These are phyloP conservation scores for Aricia artaxerxes DNA, from an alignment of 2,888 invertebrate species.

Conservation along the genomic window DNA sequence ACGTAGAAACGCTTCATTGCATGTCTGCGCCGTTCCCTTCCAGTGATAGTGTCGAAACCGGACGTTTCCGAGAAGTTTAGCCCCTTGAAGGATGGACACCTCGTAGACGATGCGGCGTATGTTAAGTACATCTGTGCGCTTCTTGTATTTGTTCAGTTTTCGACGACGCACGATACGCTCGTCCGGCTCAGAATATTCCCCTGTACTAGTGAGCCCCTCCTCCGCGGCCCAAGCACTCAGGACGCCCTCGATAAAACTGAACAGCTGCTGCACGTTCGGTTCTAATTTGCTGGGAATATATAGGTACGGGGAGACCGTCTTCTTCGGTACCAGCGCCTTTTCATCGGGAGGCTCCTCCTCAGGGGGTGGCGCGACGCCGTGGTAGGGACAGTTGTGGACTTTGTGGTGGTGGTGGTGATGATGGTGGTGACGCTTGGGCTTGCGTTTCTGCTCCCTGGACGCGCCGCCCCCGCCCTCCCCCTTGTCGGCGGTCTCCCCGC, in stretches of 20 bases:
- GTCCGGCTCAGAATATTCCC: constrained; percentile 87
- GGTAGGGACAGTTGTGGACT: constrained; percentile 71
- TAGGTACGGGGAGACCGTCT: constrained; percentile 76
- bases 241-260: constrained; percentile 90
- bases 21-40: constrained; percentile 91
- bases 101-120: constrained; percentile 85
- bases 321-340: constrained; percentile 63
- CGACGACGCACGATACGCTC: constrained; percentile 83
- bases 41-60: constrained; percentile 90
- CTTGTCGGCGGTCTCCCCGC: constrained; percentile 69
- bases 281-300: constrained; percentile 82
- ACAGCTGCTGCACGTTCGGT: constrained; percentile 89
- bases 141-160: constrained; percentile 82
- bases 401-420: constrained; percentile 70
- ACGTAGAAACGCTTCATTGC: constrained; percentile 92
- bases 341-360: constrained; percentile 58
- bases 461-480: constrained; percentile 58
- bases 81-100: constrained; percentile 85
- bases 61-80: constrained; percentile 84
- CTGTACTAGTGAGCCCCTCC: constrained; percentile 86
- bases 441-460: constrained; percentile 60
- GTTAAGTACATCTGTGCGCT: constrained; percentile 84
- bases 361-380: constrained; percentile 65
- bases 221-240: constrained; percentile 89
- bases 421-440: constrained; percentile 65